Conservation (phyloP, 2,888 invertebrate species). For the Cheilosia pagana region DNA sequence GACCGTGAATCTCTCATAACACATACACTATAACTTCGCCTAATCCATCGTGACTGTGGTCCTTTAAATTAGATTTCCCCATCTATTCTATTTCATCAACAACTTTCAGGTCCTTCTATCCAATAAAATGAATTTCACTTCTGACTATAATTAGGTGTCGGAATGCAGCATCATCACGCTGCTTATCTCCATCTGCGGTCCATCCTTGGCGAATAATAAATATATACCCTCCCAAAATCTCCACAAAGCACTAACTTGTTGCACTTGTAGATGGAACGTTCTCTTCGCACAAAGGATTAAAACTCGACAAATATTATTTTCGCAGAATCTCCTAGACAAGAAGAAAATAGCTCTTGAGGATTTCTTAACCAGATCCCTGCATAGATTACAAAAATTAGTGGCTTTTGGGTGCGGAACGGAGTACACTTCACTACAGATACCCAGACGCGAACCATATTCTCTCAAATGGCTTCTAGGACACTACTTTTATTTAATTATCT, state of each 20-base stretch:
- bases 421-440: constrained; percentile 2
- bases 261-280: constrained; percentile 22
- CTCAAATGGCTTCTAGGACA: constrained; percentile 1
- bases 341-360: not conserved
- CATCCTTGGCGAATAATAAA: not conserved
- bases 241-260: constrained; percentile 41
- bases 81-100: not conserved
- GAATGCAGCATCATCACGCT: constrained; percentile 42
- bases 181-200: constrained; percentile 15
- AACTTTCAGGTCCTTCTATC: constrained; percentile 5
- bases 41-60: not conserved
- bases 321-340: constrained; percentile 40
- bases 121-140: constrained; percentile 9
- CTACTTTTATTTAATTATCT: constrained; percentile 34
- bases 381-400: constrained; percentile 51
- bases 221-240: not conserved
- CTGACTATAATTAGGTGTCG: constrained; percentile 39
- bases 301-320: constrained; percentile 56
- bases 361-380: constrained; percentile 29
- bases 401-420: constrained; percentile 16
- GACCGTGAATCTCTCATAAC: not conserved
- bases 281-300: constrained; percentile 47
- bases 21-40: not conserved
- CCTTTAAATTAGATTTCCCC: not conserved
- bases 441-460: not conserved